Evolutionary conservation across 2,888 invertebrate species (phyloP).

Genomic region (Gibbula magus): DNA sequence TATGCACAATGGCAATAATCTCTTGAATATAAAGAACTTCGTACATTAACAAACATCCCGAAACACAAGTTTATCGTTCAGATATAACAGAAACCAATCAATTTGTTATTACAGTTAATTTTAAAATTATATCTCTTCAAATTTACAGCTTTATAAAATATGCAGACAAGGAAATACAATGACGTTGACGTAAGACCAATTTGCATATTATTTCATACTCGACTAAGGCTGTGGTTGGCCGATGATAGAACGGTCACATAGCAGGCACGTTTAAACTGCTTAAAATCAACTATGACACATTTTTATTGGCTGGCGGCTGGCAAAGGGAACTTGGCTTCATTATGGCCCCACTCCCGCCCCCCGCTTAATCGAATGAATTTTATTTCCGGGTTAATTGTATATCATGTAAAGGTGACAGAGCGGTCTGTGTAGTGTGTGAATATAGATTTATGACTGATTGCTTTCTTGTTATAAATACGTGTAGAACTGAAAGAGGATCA

Average conservation of each 20-base stretch:
- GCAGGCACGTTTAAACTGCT: neutral
- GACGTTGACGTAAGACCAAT: too few relatives aligned
- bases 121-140: too few relatives aligned
- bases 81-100: too few relatives aligned
- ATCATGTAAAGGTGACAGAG: neutral
- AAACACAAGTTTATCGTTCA: too few relatives aligned
- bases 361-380: neutral
- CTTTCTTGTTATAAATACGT: neutral
- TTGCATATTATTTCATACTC: too few relatives aligned
- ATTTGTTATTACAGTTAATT: too few relatives aligned
- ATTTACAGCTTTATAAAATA: too few relatives aligned
- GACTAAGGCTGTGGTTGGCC: neutral
- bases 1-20: too few relatives aligned
- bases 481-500: too few relatives aligned
- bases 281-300: neutral
- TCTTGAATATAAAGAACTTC: too few relatives aligned
- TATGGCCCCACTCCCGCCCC: neutral
- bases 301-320: neutral
- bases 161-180: too few relatives aligned
- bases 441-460: neutral
- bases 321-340: neutral
- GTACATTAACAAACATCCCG: too few relatives aligned
- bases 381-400: conserved; percentile 6
- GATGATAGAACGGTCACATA: neutral
- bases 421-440: neutral